Base-by-base conservation (phyloP, 2,113 vertebrate species). In the Callospermophilus lateralis region DNA sequence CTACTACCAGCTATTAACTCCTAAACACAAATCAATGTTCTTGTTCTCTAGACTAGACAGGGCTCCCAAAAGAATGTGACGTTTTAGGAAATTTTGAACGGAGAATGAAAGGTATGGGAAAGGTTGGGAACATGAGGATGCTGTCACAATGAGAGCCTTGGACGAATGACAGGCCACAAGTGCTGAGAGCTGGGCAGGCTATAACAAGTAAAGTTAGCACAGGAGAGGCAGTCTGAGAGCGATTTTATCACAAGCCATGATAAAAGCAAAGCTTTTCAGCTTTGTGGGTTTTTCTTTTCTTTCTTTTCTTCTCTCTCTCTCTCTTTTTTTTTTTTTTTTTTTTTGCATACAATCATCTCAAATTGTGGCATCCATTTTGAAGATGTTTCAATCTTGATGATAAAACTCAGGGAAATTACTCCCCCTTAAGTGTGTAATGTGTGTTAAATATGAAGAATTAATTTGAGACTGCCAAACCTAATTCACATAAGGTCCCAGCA, bases 1-100 rank as follows among this genome's bases (percentile, higher is more conserved):
- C 92, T 89, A 94, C 96, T 88, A 94, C 39, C 84, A 96, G 93
- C 92, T 95, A 97, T 97, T 97, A 97, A 97, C 70, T 95, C 89
- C 91, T 85, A 92, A 97, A 88, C 76, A 98, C 96, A 93, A 97
- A 97, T 97, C 96, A 96, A 58, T 92, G 87, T 84, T 91, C 91
- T 89, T 97, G 79, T 93, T 94, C 95, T 93, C 42, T n/a, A 84
- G 16, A 90, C 37, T 80, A 95, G 74, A 94, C 53, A 90, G 68
- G 58, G 84, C 51, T 93, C 53, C 84, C 32, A 9, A 93, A 91
- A 92, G 63, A 89, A 73, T 9, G 32, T 67, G 78, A 26, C 4
- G 12, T 63, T 88, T n/a, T 74, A 87, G 83, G 53, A 55, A 88
- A 91, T 74, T 93, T 55, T 76, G 84, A 97, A 80, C 53, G 63